Percentiles rank a stretch among this genome's conserved stretches.
Evolutionary conservation across 2,888 invertebrate species (phyloP).

Genomic region (Halictus quadricinctus): DNA sequence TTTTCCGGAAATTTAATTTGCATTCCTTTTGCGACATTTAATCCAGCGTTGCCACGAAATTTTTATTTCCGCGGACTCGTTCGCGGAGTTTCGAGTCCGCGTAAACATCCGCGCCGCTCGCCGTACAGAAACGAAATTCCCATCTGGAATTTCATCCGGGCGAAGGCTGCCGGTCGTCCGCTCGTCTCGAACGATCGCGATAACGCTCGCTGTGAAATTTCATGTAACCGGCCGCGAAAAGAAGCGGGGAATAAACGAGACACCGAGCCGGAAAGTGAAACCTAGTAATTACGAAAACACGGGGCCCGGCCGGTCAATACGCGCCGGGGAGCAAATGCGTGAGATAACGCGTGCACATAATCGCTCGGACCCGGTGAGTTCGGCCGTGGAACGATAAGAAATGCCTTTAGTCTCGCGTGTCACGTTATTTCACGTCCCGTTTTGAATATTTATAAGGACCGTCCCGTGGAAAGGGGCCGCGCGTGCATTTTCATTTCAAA

Average conservation of each 20-base stretch:
- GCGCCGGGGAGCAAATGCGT: slow-evolving; percentile 60
- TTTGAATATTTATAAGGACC: slow-evolving; percentile 80
- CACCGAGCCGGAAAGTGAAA: slow-evolving; percentile 50
- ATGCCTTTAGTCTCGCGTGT: slow-evolving; percentile 80
- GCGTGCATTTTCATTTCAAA: slow-evolving; percentile 79
- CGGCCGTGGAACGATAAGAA: slow-evolving; percentile 75
- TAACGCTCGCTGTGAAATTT: slow-evolving; percentile 24
- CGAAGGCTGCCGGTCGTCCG: slow-evolving; percentile 4
- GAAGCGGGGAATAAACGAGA: slow-evolving; percentile 21
- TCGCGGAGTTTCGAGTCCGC: neutral
- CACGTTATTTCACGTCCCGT: slow-evolving; percentile 78
- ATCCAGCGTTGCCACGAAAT: neutral
- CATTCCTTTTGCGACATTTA: neutral
- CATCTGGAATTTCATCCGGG: slow-evolving; percentile 23
- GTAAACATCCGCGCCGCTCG: neutral
- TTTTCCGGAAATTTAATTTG: neutral
- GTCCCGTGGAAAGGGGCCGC: slow-evolving; percentile 70
- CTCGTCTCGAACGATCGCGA: slow-evolving; percentile 16
- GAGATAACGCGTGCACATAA: slow-evolving; percentile 66
- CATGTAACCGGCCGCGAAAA: slow-evolving; percentile 19
- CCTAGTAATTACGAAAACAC: slow-evolving; percentile 53
- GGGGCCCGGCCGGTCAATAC: slow-evolving; percentile 48
- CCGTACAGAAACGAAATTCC: neutral
- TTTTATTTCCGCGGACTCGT: neutral
- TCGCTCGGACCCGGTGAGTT: slow-evolving; percentile 30